phyloP scores from a whole-genome alignment of 1,140 invertebrate species.

The Laupala kohalensis region DNA sequence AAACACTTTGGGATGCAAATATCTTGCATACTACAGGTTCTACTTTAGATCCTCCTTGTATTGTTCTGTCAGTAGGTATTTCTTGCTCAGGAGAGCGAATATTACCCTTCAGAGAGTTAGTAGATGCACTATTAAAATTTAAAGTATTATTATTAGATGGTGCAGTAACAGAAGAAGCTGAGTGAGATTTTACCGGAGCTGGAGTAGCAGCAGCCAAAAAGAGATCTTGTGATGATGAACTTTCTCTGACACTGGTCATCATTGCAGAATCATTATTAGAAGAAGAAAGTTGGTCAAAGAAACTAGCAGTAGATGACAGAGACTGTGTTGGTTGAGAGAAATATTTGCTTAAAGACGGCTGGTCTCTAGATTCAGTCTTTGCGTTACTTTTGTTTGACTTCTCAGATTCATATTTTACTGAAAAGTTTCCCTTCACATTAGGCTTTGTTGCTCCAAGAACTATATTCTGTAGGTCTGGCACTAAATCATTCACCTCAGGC shows the following conservation, averaged over 20 bases:
- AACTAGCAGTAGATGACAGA: conserved; percentile 7
- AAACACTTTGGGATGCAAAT: conserved; percentile 20
- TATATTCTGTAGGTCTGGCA: neutral
- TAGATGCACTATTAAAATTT: neutral
- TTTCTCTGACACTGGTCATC: conserved; percentile 15
- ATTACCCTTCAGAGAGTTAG: neutral
- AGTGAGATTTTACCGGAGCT: neutral
- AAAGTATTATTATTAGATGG: neutral
- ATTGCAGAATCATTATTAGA: conserved; percentile 12
- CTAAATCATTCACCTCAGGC: neutral
- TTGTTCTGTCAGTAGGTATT: neutral
- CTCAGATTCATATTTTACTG: neutral
- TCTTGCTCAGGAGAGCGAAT: neutral
- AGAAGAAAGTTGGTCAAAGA: conserved; percentile 14
- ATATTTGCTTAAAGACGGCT: conserved; percentile 11
- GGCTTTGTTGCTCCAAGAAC: neutral
- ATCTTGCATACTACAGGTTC: conserved; percentile 33
- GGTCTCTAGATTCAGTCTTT: neutral
- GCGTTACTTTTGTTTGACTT: neutral
- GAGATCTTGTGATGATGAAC: conserved; percentile 13
- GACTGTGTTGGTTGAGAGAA: conserved; percentile 5
- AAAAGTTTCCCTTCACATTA: neutral
- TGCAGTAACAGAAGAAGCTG: neutral
- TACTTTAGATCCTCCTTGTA: conserved; percentile 19
- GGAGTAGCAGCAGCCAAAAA: conserved; percentile 6